A percentile compares a stretch with the other conserved stretches of the same genome.
Evolutionary conservation across 2,888 invertebrate genomes (phyloP).

Genomic region (Troides helena): DNA sequence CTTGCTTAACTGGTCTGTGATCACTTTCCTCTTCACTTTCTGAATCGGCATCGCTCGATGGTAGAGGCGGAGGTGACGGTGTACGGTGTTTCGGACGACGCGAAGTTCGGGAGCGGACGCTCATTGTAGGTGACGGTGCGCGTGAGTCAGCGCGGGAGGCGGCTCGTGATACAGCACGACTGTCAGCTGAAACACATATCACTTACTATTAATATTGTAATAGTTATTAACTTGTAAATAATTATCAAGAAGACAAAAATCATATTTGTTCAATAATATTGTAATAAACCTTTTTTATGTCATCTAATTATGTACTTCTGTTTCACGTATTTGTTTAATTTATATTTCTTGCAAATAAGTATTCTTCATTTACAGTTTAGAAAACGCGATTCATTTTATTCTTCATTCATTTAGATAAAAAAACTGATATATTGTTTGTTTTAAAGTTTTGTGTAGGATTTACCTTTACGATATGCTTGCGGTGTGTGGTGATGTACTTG

Average conservation of each 20-base stretch:
- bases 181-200: slow-evolving; percentile 59
- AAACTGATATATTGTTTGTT: background rate
- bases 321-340: too few relatives aligned
- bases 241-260: too few relatives aligned
- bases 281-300: too few relatives aligned
- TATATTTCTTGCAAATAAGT: too few relatives aligned
- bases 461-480: slow-evolving; percentile 63
- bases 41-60: slow-evolving; percentile 82
- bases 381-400: too few relatives aligned
- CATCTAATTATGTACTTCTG: too few relatives aligned
- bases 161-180: slow-evolving; percentile 67
- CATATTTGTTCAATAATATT: too few relatives aligned
- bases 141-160: slow-evolving; percentile 83
- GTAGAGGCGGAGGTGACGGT: slow-evolving; percentile 66
- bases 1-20: slow-evolving; percentile 31
- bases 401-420: background rate
- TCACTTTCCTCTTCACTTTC: slow-evolving; percentile 73
- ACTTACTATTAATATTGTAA: background rate
- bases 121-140: slow-evolving; percentile 84
- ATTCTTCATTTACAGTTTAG: too few relatives aligned
- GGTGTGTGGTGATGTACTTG: slow-evolving; percentile 50
- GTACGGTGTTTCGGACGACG: slow-evolving; percentile 67
- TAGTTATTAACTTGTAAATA: too few relatives aligned
- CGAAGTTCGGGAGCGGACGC: slow-evolving; percentile 85
- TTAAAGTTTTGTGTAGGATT: background rate